Evolutionary conservation across 1,140 invertebrate species (phyloP).

Genomic region (Cotesia vestalis): DNA sequence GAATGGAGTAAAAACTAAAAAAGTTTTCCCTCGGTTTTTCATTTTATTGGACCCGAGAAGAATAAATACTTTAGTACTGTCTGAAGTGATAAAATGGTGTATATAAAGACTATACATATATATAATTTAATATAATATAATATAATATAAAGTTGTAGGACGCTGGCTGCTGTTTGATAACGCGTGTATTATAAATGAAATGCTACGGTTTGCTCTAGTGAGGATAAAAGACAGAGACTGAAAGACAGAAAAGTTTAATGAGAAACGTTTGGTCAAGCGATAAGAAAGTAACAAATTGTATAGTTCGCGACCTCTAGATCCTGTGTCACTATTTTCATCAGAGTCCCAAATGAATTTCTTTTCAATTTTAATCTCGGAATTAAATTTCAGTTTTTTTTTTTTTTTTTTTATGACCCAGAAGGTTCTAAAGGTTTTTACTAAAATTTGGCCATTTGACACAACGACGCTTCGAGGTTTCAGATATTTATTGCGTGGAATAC

Average conservation of each 20-base stretch:
- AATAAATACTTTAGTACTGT: too few species aligned
- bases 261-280: slow-evolving; percentile 45
- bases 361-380: not conserved
- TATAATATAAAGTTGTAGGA: slow-evolving; percentile 45
- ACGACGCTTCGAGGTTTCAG: too few species aligned
- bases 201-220: too few species aligned
- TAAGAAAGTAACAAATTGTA: slow-evolving; percentile 64
- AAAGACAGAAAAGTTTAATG: slow-evolving; percentile 38
- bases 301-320: slow-evolving; percentile 43
- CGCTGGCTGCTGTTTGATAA: slow-evolving; percentile 32
- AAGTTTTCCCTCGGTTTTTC: not conserved
- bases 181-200: not conserved
- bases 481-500: too few species aligned
- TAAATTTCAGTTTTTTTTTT: not conserved
- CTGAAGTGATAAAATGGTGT: too few species aligned
- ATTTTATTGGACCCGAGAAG: not conserved
- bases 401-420: too few species aligned
- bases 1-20: too few species aligned
- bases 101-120: not conserved
- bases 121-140: not conserved
- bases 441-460: too few species aligned
- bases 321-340: slow-evolving; percentile 1
- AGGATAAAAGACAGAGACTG: slow-evolving; percentile 9
- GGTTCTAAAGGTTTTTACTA: too few species aligned
- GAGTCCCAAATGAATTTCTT: not conserved